Evolutionary conservation across 2,888 invertebrate genomes (phyloP), one percentile per base, ranked within the genome.

Genomic region (Oligia latruncula): DNA sequence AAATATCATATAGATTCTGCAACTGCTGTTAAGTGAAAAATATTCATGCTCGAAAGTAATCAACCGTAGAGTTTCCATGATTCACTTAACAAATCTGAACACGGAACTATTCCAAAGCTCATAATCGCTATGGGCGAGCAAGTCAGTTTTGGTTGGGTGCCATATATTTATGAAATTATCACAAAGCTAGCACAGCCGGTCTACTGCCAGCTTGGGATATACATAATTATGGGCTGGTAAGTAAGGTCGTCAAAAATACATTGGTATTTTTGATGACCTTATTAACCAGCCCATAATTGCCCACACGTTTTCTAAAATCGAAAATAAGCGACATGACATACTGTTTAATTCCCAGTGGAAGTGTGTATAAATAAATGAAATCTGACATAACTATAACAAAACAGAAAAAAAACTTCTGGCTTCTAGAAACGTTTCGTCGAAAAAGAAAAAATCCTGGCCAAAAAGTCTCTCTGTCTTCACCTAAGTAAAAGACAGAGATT

Each of bases 361-460:
- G 0, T 58, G 5, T 65, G 23, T 73, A 11, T 35, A 35, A 40
- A 55, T 55, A 40, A 71, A 52, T 70, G 8, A 52, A 55, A 71
- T n/a, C 55, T 55, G 1, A 9, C 35, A 9, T 17, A 23, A 40
- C 23, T 52, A 70, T 11, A 74, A 20, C 29, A 35, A 23, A 78
- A 35, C 9, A 35, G 1, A 68, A 17, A 43, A 43, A 67, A 67
- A 78, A n/a, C 15, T 43, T 40, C 17, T 20, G 35, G 17, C 40
- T 35, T 46, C 8, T 62, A 20, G 20, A 15, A 79, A n/a, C 17
- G 55, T 46, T 70, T 71, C 20, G 20, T 55, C 35, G 11, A 70
- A 71, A 40, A 55, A 70, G 29, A 78, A 78, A 55, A n/a, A 49
- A 8, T 79, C 2, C 49, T 65, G 20, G 20, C 40, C 49, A 49